Evolutionary conservation across 2,888 invertebrate genomes (phyloP).

Genomic region (Arenicola marina): DNA sequence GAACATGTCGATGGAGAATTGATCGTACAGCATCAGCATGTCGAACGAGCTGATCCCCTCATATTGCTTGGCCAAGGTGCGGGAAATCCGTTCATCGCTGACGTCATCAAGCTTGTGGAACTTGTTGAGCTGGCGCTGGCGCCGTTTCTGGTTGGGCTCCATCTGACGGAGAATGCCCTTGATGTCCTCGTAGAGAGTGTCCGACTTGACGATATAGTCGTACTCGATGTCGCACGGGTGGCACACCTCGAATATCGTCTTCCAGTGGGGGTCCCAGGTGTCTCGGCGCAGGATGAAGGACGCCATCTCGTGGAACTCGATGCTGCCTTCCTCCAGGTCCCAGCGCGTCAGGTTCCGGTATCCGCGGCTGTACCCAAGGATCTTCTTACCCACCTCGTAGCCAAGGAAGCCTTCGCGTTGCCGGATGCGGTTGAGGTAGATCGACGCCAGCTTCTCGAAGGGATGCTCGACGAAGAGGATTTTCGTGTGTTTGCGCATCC

Average conservation of each 20-base stretch:
- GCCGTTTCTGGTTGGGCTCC: background rate
- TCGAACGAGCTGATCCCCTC: background rate
- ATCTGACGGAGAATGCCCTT: constrained; percentile 4
- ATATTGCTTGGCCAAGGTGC: background rate
- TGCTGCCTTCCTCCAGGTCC: background rate
- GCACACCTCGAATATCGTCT: constrained; percentile 15
- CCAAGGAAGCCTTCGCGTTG: background rate
- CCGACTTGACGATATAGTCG: constrained; percentile 14
- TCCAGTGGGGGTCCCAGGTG: constrained; percentile 16
- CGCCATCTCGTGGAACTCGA: background rate
- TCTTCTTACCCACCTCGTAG: constrained; percentile 2
- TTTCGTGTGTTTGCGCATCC: background rate
- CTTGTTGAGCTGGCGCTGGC: background rate
- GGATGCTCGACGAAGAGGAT: constrained; percentile 6
- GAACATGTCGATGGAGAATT: constrained; percentile 4
- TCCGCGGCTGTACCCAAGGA: background rate
- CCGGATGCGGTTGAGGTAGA: background rate
- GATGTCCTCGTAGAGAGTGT: constrained; percentile 13
- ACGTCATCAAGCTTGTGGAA: background rate
- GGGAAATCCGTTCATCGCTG: background rate
- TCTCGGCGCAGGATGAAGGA: background rate
- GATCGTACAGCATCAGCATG: background rate
- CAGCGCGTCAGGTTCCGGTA: background rate
- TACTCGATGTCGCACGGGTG: constrained; percentile 18
- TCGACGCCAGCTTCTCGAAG: background rate